Evolutionary conservation across 2,888 invertebrate species (phyloP).

Genomic region (Ypsolopha scabrella): DNA sequence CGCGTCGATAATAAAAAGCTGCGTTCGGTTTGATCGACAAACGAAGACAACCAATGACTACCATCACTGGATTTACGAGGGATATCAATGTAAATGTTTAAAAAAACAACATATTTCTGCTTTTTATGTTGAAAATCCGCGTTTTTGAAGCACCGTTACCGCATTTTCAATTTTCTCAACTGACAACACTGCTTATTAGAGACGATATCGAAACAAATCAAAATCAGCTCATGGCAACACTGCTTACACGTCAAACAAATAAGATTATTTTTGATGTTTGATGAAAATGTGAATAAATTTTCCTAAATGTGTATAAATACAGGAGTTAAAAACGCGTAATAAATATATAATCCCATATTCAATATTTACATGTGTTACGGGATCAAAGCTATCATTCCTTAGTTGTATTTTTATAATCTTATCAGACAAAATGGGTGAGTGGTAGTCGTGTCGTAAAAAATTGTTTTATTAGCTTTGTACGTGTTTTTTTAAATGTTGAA

Average conservation of each 20-base stretch:
- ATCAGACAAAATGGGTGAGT: constrained; percentile 50
- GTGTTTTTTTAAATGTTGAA: not conserved
- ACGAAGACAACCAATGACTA: too few relatives aligned
- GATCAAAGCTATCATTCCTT: constrained; percentile 30
- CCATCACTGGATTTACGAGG: too few relatives aligned
- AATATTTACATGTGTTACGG: constrained; percentile 23
- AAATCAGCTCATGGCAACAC: not conserved
- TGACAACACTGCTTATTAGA: too few relatives aligned
- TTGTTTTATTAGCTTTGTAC: constrained; percentile 12
- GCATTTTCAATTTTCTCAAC: too few relatives aligned
- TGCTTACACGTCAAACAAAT: constrained; percentile 51
- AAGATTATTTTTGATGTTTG: constrained; percentile 25
- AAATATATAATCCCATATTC: too few relatives aligned
- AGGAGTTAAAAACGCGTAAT: constrained; percentile 9
- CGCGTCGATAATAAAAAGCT: too few relatives aligned
- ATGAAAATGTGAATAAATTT: constrained; percentile 36
- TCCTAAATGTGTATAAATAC: constrained; percentile 21
- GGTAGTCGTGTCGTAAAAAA: constrained; percentile 17
- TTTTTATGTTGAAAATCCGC: too few relatives aligned
- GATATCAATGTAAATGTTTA: too few relatives aligned
- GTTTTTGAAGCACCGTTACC: too few relatives aligned
- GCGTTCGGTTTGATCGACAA: too few relatives aligned
- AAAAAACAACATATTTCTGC: too few relatives aligned
- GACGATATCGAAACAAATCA: too few relatives aligned
- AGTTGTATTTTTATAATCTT: constrained; percentile 16